phyloP scores from a whole-genome alignment of 2,888 invertebrate genomes.

The Tipula confusa region DNA sequence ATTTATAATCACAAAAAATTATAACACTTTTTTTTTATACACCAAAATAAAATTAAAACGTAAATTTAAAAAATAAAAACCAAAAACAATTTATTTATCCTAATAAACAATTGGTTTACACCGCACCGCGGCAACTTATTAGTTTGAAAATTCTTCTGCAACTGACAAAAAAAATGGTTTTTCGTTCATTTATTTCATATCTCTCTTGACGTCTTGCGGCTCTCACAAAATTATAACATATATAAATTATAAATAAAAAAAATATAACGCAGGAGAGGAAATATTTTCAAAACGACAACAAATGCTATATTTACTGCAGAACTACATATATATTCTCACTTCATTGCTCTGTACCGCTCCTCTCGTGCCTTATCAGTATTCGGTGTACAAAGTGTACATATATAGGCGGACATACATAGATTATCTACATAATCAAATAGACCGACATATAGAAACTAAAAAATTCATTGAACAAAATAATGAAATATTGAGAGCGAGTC shows the following conservation, averaged over 20 bases:
- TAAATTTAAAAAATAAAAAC: background rate
- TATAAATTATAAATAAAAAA: background rate
- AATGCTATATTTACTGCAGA: constrained; percentile 6
- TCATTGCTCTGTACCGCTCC: too few species aligned
- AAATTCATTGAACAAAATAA: background rate
- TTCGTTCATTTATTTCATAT: background rate
- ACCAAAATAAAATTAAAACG: background rate
- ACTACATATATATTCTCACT: background rate
- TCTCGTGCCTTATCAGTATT: background rate
- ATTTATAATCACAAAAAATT: background rate
- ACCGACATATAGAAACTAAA: too few species aligned
- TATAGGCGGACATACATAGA: background rate
- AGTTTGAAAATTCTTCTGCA: background rate
- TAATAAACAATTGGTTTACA: background rate
- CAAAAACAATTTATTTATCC: background rate
- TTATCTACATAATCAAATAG: too few species aligned
- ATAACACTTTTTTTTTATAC: too few species aligned
- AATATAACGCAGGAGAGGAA: constrained; percentile 3
- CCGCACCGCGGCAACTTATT: background rate
- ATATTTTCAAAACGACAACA: background rate
- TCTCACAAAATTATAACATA: background rate
- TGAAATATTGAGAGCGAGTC: too few species aligned
- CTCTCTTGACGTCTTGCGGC: background rate
- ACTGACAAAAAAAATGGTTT: background rate
- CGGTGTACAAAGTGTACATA: background rate